phyloP scores from a whole-genome alignment of 2,113 vertebrate species.

The Silurus glanis region DNA sequence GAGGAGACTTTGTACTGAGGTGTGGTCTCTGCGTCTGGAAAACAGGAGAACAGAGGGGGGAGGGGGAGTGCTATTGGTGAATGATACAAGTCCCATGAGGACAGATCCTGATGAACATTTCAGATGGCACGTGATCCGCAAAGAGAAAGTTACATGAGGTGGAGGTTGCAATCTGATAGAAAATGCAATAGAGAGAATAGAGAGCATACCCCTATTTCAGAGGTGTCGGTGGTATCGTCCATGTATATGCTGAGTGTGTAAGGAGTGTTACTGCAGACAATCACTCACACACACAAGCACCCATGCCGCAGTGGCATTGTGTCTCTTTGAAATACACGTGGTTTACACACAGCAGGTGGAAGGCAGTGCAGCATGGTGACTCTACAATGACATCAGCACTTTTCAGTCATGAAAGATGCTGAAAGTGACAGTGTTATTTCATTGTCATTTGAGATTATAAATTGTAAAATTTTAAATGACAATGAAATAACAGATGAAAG shows the following conservation, averaged over 20 bases:
- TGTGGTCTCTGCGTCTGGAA: conserved; percentile 1
- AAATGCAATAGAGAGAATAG: background rate
- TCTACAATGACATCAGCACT: conserved; percentile 41
- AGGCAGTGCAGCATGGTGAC: background rate
- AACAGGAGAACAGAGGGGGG: background rate
- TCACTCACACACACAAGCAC: conserved; percentile 27
- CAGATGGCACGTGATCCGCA: background rate
- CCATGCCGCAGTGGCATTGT: conserved; percentile 28
- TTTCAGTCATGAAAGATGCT: conserved; percentile 18
- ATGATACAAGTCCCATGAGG: background rate
- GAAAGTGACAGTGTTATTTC: background rate
- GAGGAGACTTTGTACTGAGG: conserved; percentile 53
- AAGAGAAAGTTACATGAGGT: background rate
- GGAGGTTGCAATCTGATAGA: conserved; percentile 1
- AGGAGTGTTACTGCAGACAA: conserved; percentile 20
- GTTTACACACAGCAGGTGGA: conserved; percentile 4
- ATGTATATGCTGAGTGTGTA: conserved; percentile 18
- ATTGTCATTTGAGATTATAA: too few species aligned
- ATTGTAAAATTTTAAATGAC: background rate
- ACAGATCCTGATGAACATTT: background rate
- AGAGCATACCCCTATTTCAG: conserved; percentile 1
- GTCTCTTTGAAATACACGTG: conserved; percentile 31
- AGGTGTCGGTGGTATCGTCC: conserved; percentile 27
- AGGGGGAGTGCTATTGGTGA: background rate
- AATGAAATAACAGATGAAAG: background rate